Evolutionary conservation across 2,113 vertebrate genomes (phyloP), one percentile per base, ranked within the genome.

Genomic region (Ia io): DNA sequence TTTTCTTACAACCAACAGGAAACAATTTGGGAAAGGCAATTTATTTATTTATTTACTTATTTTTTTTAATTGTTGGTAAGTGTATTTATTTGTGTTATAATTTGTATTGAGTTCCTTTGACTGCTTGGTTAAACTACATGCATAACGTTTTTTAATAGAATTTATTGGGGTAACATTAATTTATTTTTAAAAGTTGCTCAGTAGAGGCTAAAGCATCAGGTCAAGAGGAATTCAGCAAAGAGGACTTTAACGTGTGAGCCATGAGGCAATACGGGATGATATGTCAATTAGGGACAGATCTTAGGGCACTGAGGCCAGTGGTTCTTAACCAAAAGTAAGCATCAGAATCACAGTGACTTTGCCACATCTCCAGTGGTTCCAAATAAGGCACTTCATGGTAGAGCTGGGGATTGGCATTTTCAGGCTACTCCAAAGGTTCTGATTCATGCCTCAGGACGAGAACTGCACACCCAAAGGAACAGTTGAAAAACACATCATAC

Each of bases 11-110:
- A 56, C 5, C 84, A 88, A 69, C 18, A 80, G 67, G 12, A 9
- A 74, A 59, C 4, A 84, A 30, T 35, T 86, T 61, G 79, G n/a
- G 25, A 47, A 49, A 49, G 42, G 1, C 2, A 32, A 63, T 63
- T 30, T 63, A 63, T 63, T 30, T 63, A 32, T 63, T 63, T 63
- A 30, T 14, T 63, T 63, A 30, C 4, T 63, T 63, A 14, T 30
- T 13, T 63, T 14, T 63, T 30, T 30, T n/a, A n/a, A 30, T 99
- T 92, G 99, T 99, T 98, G 99, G 99, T 99, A 98, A 96, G 97
- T 97, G 28, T 61, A 70, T 5, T 30, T 96, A 71, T 5, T 37
- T 96, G 4, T 96, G 2, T 94, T 93, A 74, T 3, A 87, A 61
- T 95, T 95, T 79, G 18, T 78, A 20, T 93, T 90, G 71, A 93